Conservation (phyloP, 2,888 invertebrate genomes). For the Podabrus alpinus region DNA sequence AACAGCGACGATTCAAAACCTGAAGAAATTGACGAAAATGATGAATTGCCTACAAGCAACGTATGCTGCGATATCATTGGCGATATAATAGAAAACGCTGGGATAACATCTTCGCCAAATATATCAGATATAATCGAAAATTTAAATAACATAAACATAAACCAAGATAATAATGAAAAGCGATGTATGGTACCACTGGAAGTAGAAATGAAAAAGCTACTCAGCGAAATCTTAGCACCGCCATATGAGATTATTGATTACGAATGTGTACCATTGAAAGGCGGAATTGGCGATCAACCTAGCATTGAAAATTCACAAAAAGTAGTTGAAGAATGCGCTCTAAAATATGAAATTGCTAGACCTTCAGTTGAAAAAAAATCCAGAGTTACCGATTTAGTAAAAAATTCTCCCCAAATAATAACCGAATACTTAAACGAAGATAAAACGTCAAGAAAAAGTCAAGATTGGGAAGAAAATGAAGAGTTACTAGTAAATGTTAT, state of each 20-base stretch:
- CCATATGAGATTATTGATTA: slow-evolving; percentile 55
- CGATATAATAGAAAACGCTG: slow-evolving; percentile 1
- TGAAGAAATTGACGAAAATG: neutral
- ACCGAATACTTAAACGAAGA: slow-evolving; percentile 39
- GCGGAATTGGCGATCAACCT: slow-evolving; percentile 56
- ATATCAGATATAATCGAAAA: slow-evolving; percentile 32
- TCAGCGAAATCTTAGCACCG: slow-evolving; percentile 50
- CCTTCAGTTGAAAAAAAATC: slow-evolving; percentile 55
- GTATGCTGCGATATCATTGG: slow-evolving; percentile 9
- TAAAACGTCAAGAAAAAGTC: slow-evolving; percentile 36
- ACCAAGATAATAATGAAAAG: slow-evolving; percentile 15
- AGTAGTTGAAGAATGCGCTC: slow-evolving; percentile 50
- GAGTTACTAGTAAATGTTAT: slow-evolving; percentile 43
- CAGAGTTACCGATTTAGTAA: slow-evolving; percentile 51
- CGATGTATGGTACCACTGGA: slow-evolving; percentile 27
- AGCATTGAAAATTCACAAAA: slow-evolving; percentile 45
- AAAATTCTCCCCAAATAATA: slow-evolving; percentile 50
- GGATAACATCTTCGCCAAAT: neutral
- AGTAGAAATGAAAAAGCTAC: slow-evolving; percentile 35
- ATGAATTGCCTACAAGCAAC: neutral
- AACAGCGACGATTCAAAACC: neutral
- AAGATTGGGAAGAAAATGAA: slow-evolving; percentile 43
- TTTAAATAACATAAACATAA: slow-evolving; percentile 30
- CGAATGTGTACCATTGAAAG: slow-evolving; percentile 39
- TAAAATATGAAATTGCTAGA: slow-evolving; percentile 50